Evolutionary conservation across 23 tunicate species (phyloP).

Genomic region (Ascidia mentula): DNA sequence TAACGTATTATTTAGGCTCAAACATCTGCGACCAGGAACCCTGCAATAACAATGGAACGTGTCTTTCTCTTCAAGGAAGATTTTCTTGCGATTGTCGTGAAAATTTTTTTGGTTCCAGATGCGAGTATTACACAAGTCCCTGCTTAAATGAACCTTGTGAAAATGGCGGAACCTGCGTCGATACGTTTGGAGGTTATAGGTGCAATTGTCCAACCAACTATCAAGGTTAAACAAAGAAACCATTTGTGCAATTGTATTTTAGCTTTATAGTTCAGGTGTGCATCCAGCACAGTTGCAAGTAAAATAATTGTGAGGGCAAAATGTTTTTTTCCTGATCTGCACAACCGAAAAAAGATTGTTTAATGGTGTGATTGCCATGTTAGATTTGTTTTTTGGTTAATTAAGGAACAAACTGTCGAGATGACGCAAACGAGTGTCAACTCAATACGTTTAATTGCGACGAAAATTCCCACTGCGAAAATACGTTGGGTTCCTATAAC

Average conservation of each 20-base stretch:
- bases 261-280: too few species aligned
- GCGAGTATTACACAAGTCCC: background rate
- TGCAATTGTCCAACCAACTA: background rate
- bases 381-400: background rate
- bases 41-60: too few species aligned
- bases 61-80: too few species aligned
- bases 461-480: background rate
- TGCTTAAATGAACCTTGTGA: background rate
- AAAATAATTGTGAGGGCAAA: too few species aligned
- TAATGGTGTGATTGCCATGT: background rate
- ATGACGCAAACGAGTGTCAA: background rate
- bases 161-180: background rate
- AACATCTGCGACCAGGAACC: too few species aligned
- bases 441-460: background rate
- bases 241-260: too few species aligned
- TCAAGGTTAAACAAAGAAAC: too few species aligned
- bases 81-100: background rate
- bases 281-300: too few species aligned
- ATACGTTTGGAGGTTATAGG: background rate
- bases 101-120: background rate
- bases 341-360: background rate
- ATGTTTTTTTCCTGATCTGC: too few species aligned
- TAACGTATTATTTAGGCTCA: too few species aligned
- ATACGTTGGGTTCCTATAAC: background rate
- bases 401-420: background rate